Conservation (phyloP, 2,888 invertebrate species). For the Drosophila kambysellisi region DNA sequence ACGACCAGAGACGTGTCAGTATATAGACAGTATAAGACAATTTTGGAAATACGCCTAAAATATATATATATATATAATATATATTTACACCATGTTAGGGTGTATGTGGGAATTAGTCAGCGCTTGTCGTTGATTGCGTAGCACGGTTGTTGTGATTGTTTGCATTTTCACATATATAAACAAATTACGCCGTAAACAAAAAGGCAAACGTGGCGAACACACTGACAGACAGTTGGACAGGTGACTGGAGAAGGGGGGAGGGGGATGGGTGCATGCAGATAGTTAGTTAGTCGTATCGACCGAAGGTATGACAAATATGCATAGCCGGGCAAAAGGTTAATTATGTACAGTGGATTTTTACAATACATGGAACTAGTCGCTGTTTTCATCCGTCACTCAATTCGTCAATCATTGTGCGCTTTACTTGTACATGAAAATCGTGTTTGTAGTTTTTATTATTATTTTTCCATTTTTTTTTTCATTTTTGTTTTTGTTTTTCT, state of each 20-base stretch:
- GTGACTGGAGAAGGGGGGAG: background rate
- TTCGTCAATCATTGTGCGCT: constrained; percentile 72
- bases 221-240: constrained; percentile 16
- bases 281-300: constrained; percentile 11
- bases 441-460: constrained; percentile 65
- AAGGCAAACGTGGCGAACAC: constrained; percentile 29
- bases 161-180: constrained; percentile 70
- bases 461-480: constrained; percentile 19
- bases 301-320: constrained; percentile 54
- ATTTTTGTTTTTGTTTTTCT: constrained; percentile 30
- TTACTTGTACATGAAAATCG: constrained; percentile 74
- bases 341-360: constrained; percentile 59
- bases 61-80: constrained; percentile 1
- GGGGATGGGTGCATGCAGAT: constrained; percentile 3
- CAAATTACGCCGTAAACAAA: constrained; percentile 73
- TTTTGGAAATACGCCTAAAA: constrained; percentile 29
- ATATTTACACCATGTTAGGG: background rate
- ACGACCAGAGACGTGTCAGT: constrained; percentile 38
- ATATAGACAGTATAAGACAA: constrained; percentile 7
- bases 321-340: constrained; percentile 68
- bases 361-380: constrained; percentile 28
- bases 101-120: constrained; percentile 63
- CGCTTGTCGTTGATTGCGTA: constrained; percentile 65
- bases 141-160: constrained; percentile 69
- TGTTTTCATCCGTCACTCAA: constrained; percentile 44